Conservation (phyloP, 2,797 vertebrate species). For the Luscinia megarhynchos region DNA sequence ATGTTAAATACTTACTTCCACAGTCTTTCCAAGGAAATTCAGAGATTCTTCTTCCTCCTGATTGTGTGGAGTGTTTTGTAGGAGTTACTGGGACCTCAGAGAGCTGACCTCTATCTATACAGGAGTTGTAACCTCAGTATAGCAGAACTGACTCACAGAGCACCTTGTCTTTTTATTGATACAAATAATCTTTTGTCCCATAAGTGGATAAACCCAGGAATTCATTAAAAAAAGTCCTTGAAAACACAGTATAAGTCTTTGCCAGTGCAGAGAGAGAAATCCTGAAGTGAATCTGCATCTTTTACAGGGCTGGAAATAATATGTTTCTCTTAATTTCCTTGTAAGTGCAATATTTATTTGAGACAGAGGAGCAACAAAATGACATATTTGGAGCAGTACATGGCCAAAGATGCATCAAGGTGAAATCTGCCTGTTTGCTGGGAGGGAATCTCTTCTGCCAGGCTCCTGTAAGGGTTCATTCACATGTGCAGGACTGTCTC, state of each 20-base stretch:
- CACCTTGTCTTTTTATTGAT: neutral
- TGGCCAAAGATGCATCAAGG: neutral
- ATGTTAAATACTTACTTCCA: neutral
- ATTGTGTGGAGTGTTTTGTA: neutral
- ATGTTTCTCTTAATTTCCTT: neutral
- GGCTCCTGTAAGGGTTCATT: neutral
- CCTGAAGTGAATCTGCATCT: neutral
- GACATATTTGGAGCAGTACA: neutral
- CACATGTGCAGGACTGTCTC: neutral
- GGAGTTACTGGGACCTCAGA: neutral
- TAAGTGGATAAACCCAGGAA: neutral
- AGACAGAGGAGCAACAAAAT: neutral
- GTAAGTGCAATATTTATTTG: neutral
- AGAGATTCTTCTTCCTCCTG: neutral
- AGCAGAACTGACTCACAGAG: neutral
- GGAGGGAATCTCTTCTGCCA: neutral
- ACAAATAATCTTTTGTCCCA: neutral
- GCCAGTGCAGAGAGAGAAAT: neutral
- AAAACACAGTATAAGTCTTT: neutral
- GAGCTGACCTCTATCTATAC: neutral
- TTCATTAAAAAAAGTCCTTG: neutral
- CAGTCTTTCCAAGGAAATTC: neutral
- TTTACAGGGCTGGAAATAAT: neutral
- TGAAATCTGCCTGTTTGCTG: slow-evolving; percentile 1
- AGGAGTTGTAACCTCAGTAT: neutral